Percentiles rank a stretch among this genome's conserved stretches.
Evolutionary conservation across 2,888 invertebrate species (phyloP).

Genomic region (Megalurothrips usitatus): DNA sequence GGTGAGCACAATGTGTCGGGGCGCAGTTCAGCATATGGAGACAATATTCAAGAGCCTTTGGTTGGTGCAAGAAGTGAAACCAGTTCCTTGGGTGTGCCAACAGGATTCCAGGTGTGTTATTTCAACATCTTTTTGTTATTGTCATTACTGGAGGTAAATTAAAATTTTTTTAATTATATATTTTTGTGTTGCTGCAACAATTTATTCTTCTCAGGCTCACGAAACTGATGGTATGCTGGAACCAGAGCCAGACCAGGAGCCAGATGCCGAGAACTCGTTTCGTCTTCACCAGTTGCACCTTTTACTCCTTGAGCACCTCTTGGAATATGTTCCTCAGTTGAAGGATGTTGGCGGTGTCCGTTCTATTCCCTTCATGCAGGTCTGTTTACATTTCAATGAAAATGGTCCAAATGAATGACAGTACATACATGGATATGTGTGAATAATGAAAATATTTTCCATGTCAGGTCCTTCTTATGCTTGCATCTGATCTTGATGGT

Average conservation of each 20-base stretch:
- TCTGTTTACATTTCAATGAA: conserved; percentile 42
- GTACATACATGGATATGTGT: neutral
- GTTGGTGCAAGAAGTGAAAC: conserved; percentile 55
- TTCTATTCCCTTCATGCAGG: conserved; percentile 89
- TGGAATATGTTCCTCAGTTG: conserved; percentile 72
- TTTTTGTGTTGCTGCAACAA: conserved; percentile 32
- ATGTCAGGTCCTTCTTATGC: conserved; percentile 74
- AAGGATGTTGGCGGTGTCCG: conserved; percentile 74
- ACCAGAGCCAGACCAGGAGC: conserved; percentile 46
- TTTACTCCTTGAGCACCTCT: conserved; percentile 67
- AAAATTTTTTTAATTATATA: too few relatives aligned
- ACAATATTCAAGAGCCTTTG: conserved; percentile 55
- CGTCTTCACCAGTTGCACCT: conserved; percentile 62
- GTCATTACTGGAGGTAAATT: too few relatives aligned
- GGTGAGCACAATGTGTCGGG: conserved; percentile 84
- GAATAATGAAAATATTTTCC: neutral
- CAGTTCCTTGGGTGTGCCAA: conserved; percentile 52
- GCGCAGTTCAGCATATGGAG: conserved; percentile 86
- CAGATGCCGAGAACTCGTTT: conserved; percentile 41
- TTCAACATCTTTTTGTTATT: neutral
- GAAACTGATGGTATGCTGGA: conserved; percentile 38
- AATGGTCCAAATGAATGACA: too few relatives aligned
- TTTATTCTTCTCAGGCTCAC: conserved; percentile 34
- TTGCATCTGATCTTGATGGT: conserved; percentile 83
- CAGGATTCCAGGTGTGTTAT: conserved; percentile 47